Evolutionary conservation across 2,888 invertebrate genomes (phyloP).

Genomic region (Drosophila nr. perissopoda): DNA sequence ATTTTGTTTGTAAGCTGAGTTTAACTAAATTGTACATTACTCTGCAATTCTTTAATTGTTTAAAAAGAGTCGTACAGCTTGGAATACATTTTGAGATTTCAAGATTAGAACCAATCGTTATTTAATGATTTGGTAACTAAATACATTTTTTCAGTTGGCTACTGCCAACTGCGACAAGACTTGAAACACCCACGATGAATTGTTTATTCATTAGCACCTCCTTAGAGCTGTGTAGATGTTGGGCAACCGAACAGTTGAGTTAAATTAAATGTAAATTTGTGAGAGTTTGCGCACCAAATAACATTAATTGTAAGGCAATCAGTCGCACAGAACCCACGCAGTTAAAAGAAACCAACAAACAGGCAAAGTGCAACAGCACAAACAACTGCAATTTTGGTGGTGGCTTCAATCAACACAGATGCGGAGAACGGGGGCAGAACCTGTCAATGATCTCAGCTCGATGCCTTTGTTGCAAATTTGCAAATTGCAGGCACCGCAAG

Average conservation of each 20-base stretch:
- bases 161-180: constrained; percentile 3
- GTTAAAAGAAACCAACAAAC: constrained; percentile 9
- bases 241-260: constrained; percentile 41
- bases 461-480: constrained; percentile 32
- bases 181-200: constrained; percentile 20
- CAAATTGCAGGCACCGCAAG: constrained; percentile 45
- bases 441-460: constrained; percentile 7
- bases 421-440: background rate
- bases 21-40: background rate
- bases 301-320: constrained; percentile 51
- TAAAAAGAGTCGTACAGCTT: background rate
- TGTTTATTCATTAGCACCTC: constrained; percentile 60
- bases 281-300: constrained; percentile 22
- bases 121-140: constrained; percentile 8
- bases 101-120: background rate
- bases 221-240: constrained; percentile 37
- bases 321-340: constrained; percentile 47
- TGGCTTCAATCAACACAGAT: constrained; percentile 42
- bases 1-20: background rate
- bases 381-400: constrained; percentile 43
- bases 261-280: constrained; percentile 69
- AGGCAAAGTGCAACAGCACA: constrained; percentile 10
- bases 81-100: background rate
- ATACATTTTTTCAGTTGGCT: constrained; percentile 1
- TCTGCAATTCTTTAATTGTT: background rate